Percentiles rank a stretch among this genome's conserved stretches.
Evolutionary conservation across 2,888 invertebrate genomes (phyloP).

Genomic region (Campoplex nolae): DNA sequence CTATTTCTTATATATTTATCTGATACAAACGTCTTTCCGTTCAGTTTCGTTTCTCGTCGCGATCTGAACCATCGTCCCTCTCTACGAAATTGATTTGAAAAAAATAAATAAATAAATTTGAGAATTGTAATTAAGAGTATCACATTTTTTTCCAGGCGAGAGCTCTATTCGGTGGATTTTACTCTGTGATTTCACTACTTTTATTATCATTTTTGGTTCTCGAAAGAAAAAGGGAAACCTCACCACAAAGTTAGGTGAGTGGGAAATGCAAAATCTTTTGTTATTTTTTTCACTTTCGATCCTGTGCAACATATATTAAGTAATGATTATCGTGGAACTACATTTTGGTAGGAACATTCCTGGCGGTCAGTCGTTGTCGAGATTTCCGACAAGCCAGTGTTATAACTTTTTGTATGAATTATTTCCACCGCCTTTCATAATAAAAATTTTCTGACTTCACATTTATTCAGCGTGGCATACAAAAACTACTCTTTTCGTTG

Average conservation of each 20-base stretch:
- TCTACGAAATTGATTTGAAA: background rate
- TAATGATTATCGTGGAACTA: background rate
- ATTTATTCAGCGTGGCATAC: too few relatives aligned
- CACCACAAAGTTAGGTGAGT: background rate
- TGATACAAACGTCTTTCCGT: slow-evolving; percentile 50
- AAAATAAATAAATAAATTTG: background rate
- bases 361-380: too few relatives aligned
- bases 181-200: background rate
- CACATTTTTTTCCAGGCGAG: background rate
- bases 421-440: too few relatives aligned
- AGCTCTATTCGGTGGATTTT: background rate
- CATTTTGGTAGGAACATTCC: background rate
- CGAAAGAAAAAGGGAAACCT: background rate
- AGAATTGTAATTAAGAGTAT: background rate
- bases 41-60: slow-evolving; percentile 54
- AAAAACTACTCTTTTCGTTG: too few relatives aligned
- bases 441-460: too few relatives aligned
- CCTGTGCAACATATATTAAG: background rate
- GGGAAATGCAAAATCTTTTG: background rate
- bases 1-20: slow-evolving; percentile 45
- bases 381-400: background rate
- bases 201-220: background rate
- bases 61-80: slow-evolving; percentile 15
- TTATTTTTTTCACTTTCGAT: background rate
- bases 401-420: background rate